phyloP scores from a whole-genome alignment of 2,888 invertebrate species.

The Hypomecis atomaria region DNA sequence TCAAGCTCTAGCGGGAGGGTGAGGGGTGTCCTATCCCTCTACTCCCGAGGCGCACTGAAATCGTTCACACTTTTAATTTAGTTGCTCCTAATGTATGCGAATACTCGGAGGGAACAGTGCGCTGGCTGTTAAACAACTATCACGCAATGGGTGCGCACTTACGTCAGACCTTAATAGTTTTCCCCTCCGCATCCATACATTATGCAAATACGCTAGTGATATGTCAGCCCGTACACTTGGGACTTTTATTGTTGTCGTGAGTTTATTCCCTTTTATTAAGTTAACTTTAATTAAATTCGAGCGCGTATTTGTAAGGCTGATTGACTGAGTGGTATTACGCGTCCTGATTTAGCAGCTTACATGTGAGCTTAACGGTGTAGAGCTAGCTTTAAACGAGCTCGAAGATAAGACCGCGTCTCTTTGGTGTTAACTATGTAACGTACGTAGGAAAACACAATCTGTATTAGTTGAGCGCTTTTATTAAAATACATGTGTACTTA shows the following conservation, averaged over 20 bases:
- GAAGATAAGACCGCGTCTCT: conserved; percentile 18
- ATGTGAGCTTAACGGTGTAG: conserved; percentile 57
- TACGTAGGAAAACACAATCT: no score
- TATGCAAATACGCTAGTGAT: conserved; percentile 84
- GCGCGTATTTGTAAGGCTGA: conserved; percentile 79
- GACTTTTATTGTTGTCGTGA: conserved; percentile 81
- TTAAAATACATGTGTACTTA: no score
- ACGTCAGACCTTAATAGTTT: conserved; percentile 77
- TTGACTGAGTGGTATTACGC: conserved; percentile 78
- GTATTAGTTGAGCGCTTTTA: no score
- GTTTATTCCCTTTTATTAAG: conserved; percentile 83
- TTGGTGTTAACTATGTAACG: neutral
- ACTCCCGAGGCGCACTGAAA: conserved; percentile 65
- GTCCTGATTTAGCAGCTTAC: conserved; percentile 77
- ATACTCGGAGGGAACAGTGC: conserved; percentile 56
- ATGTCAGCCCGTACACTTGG: conserved; percentile 81
- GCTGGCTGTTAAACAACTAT: conserved; percentile 80
- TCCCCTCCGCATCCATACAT: conserved; percentile 80
- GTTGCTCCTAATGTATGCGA: conserved; percentile 82
- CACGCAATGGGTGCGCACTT: conserved; percentile 71
- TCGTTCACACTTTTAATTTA: conserved; percentile 84
- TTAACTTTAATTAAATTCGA: conserved; percentile 84
- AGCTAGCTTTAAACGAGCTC: conserved; percentile 41
- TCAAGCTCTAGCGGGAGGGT: conserved; percentile 57
- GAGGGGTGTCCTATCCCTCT: conserved; percentile 35